Percentiles rank a stretch among this genome's conserved stretches.
phyloP scores from a whole-genome alignment of 2,888 invertebrate species.

The Drosophila siamana region DNA sequence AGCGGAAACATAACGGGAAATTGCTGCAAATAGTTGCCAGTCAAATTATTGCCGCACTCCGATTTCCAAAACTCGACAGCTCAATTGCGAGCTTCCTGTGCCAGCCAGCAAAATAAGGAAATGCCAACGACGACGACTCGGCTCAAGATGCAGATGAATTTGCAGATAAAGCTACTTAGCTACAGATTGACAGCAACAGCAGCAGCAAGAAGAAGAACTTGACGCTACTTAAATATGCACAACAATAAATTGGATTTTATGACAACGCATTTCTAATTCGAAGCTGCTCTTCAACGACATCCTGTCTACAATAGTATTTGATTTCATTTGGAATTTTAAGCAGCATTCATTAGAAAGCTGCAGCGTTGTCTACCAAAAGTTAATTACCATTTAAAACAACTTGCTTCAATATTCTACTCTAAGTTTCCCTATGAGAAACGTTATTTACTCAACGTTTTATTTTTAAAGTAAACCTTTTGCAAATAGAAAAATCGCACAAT shows the following conservation, averaged over 20 bases:
- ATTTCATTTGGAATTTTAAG: no score
- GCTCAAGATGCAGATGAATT: neutral
- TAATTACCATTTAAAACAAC: no score
- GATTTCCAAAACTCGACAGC: neutral
- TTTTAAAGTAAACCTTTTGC: no score
- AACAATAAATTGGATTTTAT: neutral
- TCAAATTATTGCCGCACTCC: slow-evolving; percentile 27
- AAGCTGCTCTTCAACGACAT: no score
- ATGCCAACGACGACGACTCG: neutral
- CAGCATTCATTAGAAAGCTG: no score
- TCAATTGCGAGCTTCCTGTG: neutral
- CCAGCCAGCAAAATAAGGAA: neutral
- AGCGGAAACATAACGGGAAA: slow-evolving; percentile 13
- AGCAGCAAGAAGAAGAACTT: neutral
- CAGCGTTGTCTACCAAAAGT: no score
- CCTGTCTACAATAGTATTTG: no score
- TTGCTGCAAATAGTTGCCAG: slow-evolving; percentile 35
- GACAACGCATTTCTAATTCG: no score
- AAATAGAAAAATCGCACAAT: no score
- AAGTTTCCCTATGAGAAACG: no score
- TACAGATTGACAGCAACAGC: neutral
- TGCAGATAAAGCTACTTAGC: neutral
- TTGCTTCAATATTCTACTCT: no score
- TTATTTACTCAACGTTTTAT: no score
- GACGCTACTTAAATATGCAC: neutral